Conservation (phyloP, 2,797 vertebrate species). For the Falco peregrinus region DNA sequence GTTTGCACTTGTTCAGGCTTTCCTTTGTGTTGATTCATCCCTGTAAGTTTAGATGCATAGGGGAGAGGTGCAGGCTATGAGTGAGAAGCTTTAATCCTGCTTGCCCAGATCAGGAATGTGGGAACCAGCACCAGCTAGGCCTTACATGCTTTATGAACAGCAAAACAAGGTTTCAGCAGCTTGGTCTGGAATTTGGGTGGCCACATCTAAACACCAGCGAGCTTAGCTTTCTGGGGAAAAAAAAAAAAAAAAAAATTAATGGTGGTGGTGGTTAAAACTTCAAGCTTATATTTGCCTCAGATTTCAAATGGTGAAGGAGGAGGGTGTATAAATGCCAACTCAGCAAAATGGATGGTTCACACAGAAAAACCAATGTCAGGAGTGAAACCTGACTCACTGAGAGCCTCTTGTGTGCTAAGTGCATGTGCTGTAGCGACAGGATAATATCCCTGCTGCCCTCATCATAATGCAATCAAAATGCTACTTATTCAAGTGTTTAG, state of each 20-base stretch:
- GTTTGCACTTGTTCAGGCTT: slow-evolving; percentile 59
- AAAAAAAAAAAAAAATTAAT: background rate
- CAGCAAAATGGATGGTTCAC: slow-evolving; percentile 22
- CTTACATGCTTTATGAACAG: background rate
- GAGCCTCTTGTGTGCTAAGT: background rate
- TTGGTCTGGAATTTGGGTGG: slow-evolving; percentile 18
- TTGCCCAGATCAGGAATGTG: background rate
- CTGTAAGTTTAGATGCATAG: slow-evolving; percentile 48
- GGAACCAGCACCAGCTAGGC: slow-evolving; percentile 1
- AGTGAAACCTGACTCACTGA: background rate
- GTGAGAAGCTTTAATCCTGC: background rate
- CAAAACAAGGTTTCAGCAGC: background rate
- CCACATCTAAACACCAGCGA: background rate
- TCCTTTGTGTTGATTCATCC: slow-evolving; percentile 22
- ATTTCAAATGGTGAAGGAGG: background rate
- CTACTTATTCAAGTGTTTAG: background rate
- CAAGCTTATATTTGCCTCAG: slow-evolving; percentile 11
- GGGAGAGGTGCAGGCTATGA: background rate
- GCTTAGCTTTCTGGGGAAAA: background rate
- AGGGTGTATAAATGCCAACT: background rate
- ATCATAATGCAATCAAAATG: background rate
- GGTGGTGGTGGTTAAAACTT: background rate
- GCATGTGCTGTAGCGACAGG: background rate
- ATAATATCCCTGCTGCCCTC: background rate
- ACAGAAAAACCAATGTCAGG: background rate